phyloP scores from a whole-genome alignment of 2,888 invertebrate genomes.

The Dolomedes plantarius region DNA sequence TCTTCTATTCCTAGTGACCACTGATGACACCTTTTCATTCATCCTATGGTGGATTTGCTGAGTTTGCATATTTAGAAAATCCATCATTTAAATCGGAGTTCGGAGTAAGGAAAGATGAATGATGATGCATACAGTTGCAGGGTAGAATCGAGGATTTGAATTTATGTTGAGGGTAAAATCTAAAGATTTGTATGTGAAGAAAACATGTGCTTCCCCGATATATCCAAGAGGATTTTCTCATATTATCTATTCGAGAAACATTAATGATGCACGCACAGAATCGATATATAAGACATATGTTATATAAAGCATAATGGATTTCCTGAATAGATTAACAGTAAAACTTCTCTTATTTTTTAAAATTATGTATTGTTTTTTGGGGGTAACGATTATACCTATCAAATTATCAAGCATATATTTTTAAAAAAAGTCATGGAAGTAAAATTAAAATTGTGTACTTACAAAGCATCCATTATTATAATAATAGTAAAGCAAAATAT shows the following conservation, averaged over 20 bases:
- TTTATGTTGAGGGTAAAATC: neutral
- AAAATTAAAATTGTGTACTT: no score
- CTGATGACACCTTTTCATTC: neutral
- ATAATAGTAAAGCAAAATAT: no score
- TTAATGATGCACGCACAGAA: neutral
- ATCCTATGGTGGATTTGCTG: neutral
- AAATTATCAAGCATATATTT: no score
- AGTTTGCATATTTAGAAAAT: neutral
- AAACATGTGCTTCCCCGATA: neutral
- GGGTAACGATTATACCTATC: no score
- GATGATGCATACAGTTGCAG: neutral
- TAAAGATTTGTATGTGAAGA: neutral
- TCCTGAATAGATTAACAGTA: no score
- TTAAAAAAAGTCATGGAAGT: no score
- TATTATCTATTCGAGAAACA: neutral
- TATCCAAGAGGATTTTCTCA: neutral
- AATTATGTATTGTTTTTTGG: no score
- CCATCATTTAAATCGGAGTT: constrained; percentile 8
- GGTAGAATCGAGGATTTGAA: constrained; percentile 5
- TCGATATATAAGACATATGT: neutral
- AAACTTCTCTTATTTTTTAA: no score
- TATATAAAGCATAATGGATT: neutral
- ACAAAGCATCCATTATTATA: no score
- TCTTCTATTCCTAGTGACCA: no score
- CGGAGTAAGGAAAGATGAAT: neutral